phyloP scores from a whole-genome alignment of 2,113 vertebrate species.

The Ophthalmolycus amberensis region DNA sequence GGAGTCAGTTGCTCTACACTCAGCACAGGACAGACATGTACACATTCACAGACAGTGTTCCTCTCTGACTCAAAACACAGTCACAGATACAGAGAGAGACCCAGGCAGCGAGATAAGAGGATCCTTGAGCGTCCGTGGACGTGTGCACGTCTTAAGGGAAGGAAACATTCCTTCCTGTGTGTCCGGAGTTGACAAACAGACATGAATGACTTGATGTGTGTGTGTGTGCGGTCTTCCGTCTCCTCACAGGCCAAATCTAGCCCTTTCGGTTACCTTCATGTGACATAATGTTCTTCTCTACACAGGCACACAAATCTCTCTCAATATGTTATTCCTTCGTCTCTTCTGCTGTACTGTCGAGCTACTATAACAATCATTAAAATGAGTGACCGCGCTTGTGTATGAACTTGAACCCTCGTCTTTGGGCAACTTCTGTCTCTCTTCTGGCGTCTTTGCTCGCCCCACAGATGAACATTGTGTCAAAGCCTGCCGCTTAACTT shows the following conservation, averaged over 20 bases:
- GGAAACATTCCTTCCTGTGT: conserved; percentile 58
- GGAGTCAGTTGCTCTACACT: conserved; percentile 52
- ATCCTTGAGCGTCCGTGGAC: conserved; percentile 54
- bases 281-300: conserved; percentile 53
- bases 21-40: conserved; percentile 30
- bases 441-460: neutral
- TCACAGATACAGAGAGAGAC: conserved; percentile 57
- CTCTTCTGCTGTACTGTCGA: conserved; percentile 29
- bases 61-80: conserved; percentile 56
- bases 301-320: conserved; percentile 21
- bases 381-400: conserved; percentile 28
- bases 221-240: conserved; percentile 14
- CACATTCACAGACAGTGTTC: conserved; percentile 50
- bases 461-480: conserved; percentile 13
- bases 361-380: conserved; percentile 38
- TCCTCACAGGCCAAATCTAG: conserved; percentile 36
- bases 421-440: conserved; percentile 17
- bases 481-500: neutral
- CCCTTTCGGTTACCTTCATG: conserved; percentile 20
- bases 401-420: neutral
- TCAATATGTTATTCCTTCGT: conserved; percentile 40
- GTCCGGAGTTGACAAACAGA: conserved; percentile 53
- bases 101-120: conserved; percentile 57
- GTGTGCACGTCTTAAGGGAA: conserved; percentile 46
- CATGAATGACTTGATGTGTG: conserved; percentile 40